A percentile compares a stretch with the other conserved stretches of the same genome.
These are phyloP conservation scores for Dysmachus trigonus DNA, from an alignment of 2,888 invertebrate genomes.

Conservation along the genomic window DNA sequence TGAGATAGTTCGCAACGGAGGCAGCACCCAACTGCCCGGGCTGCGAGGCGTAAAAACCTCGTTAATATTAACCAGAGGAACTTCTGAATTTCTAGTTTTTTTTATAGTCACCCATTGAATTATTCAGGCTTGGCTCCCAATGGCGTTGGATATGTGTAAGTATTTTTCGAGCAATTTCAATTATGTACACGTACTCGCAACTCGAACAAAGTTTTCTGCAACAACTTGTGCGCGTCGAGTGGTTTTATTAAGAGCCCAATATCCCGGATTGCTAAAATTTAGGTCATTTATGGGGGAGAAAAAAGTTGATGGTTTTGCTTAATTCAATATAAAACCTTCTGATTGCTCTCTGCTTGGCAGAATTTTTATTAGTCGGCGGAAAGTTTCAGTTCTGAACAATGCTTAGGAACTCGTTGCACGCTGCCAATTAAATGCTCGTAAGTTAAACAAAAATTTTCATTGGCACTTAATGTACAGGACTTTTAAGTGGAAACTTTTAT, in stretches of 20 bases:
- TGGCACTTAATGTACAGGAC: neutral
- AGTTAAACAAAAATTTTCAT: neutral
- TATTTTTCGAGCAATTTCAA: neutral
- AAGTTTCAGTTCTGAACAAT: neutral
- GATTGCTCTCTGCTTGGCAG: neutral
- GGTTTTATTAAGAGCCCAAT: neutral
- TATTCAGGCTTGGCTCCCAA: neutral
- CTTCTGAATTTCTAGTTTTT: neutral
- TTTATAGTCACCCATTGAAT: neutral
- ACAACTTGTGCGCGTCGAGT: neutral
- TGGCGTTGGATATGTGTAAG: neutral
- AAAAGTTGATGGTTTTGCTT: neutral
- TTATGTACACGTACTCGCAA: neutral
- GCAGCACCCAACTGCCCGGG: neutral
- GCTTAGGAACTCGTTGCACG: neutral
- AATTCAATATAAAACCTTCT: neutral
- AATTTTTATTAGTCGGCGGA: neutral
- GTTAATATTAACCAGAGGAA: neutral
- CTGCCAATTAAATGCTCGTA: neutral
- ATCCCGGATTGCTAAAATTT: neutral
- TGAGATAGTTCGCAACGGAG: neutral
- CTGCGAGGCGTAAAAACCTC: neutral
- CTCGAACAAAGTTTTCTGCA: neutral
- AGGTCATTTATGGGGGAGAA: neutral
- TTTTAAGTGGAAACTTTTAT: neutral